Evolutionary conservation across 2,113 vertebrate genomes (phyloP).

Genomic region (Cynoglossus semilaevis): DNA sequence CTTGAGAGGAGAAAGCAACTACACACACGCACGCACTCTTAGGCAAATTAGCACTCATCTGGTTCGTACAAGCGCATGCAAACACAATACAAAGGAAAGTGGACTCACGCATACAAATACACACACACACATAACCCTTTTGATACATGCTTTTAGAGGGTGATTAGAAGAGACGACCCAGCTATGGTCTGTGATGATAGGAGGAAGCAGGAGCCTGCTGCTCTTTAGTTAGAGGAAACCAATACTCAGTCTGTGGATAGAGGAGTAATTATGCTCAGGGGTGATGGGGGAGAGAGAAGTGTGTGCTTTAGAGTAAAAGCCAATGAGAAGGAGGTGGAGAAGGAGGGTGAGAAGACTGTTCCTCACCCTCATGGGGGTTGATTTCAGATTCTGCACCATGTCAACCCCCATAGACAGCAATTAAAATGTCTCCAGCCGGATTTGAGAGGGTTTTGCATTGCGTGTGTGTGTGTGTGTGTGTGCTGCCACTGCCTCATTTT

Average conservation of each 20-base stretch:
- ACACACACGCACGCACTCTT: conserved; percentile 11
- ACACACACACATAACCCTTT: conserved; percentile 38
- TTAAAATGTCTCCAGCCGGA: conserved; percentile 59
- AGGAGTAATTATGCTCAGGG: conserved; percentile 72
- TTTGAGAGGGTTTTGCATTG: conserved; percentile 26
- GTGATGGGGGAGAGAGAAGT: conserved; percentile 44
- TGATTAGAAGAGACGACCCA: conserved; percentile 69
- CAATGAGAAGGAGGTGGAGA: conserved; percentile 34
- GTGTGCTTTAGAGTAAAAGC: conserved; percentile 42
- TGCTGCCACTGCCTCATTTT: neutral
- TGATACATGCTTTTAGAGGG: conserved; percentile 70
- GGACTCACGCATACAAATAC: neutral
- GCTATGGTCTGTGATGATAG: conserved; percentile 66
- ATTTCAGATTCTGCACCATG: conserved; percentile 47
- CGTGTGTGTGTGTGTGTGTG: neutral
- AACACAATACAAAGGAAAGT: conserved; percentile 13
- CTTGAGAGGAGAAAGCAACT: conserved; percentile 7
- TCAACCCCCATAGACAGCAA: conserved; percentile 66
- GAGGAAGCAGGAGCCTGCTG: conserved; percentile 66
- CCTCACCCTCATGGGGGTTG: conserved; percentile 21
- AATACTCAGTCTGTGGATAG: conserved; percentile 68
- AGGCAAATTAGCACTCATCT: conserved; percentile 42
- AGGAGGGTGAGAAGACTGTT: conserved; percentile 33
- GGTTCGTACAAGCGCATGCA: conserved; percentile 13
- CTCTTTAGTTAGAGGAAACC: conserved; percentile 71